phyloP scores from a whole-genome alignment of 53 echinoderm and acorn worm species.

The Zoroaster sp. region DNA sequence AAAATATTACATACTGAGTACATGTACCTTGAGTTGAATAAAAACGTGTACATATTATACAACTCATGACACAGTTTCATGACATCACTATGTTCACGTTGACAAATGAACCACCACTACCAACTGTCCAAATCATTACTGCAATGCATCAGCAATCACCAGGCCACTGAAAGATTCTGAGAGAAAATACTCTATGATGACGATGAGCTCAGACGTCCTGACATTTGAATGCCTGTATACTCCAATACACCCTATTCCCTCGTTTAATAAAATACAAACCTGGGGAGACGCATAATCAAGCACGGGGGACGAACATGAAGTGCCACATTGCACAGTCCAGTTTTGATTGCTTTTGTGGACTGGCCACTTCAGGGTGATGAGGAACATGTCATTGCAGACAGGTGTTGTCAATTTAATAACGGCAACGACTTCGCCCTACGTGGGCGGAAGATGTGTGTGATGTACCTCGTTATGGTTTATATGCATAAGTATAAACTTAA shows the following conservation, averaged over 20 bases:
- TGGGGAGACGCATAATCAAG: background rate
- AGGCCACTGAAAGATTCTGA: background rate
- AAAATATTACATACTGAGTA: background rate
- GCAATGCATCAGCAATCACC: background rate
- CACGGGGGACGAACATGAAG: background rate
- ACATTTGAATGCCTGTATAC: background rate
- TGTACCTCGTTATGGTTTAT: background rate
- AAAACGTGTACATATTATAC: too few species aligned
- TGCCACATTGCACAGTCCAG: background rate
- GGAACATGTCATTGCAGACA: constrained; percentile 7
- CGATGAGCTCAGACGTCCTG: background rate
- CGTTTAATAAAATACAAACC: background rate
- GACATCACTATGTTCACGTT: too few species aligned
- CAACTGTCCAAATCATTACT: background rate
- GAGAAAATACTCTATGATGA: background rate
- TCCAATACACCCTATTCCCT: background rate
- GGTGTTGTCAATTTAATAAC: constrained; percentile 54
- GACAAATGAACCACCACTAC: background rate
- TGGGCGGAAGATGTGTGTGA: background rate
- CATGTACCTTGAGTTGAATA: background rate
- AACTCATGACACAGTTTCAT: background rate
- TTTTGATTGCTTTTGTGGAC: constrained; percentile 7
- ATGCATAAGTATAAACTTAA: background rate
- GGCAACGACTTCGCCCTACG: background rate
- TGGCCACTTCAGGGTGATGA: background rate